Evolutionary conservation across 2,888 invertebrate genomes (phyloP), one percentile per base, ranked within the genome.

Genomic region (Acrobasis repandana): DNA sequence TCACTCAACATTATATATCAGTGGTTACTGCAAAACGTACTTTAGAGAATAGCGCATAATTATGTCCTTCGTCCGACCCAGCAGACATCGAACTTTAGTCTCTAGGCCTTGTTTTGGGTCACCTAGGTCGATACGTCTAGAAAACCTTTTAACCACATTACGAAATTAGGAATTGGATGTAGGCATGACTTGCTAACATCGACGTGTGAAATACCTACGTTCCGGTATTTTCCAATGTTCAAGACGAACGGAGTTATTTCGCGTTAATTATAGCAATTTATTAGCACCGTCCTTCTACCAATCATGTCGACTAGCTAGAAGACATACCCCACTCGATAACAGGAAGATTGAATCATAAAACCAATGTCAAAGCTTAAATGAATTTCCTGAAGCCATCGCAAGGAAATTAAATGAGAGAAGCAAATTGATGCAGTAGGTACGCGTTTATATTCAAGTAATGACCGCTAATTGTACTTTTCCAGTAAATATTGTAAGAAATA

Each of bases 321-420:
- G n/a, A 43, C n/a, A 43, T 43, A 36, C 38, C 28, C 14, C 50
- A 18, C 34, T 36, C 16, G 59, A 65, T 63, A 66, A 62, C 65
- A 71, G 70, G 69, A 69, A 70, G 70, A 71, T 67, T 70, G 64
- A 61, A 71, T 68, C 67, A 67, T 68, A 62, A 69, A 68, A 69
- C 67, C 70, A 71, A 73, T 74, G 73, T 71, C 72, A 71, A 69
- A 67, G 67, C 49, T 11, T 47, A 48, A 15, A 67, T 59, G 59
- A 67, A 71, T 71, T 72, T 71, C 70, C 72, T 74, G 67, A 67
- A 70, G 65, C 63, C 54, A 59, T 46, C 54, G 56, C 5, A 59
- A 64, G 65, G 62, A 66, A 63, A 63, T 63, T 49, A 36, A 58
- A 48, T 38, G 50, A 20, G 18, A 50, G 48, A 63, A 5, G 36